A percentile compares a stretch with the other conserved stretches of the same genome.
These are phyloP conservation scores for Agriotes lineatus DNA, from an alignment of 2,888 invertebrate genomes.

Conservation along the genomic window DNA sequence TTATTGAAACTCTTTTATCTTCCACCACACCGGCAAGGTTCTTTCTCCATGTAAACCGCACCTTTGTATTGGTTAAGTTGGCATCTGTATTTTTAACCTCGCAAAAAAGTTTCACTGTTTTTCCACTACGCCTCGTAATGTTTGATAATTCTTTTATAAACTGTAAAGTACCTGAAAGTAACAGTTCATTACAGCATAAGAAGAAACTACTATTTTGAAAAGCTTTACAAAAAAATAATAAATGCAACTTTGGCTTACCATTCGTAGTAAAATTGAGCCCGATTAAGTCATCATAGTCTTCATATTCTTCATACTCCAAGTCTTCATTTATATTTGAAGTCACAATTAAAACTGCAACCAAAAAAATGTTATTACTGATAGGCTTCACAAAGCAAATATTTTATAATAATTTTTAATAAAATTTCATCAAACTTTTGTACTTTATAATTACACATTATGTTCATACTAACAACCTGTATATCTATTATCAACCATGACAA, in stretches of 20 bases:
- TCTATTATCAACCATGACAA: no score
- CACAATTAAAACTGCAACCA: conserved; percentile 61
- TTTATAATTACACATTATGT: no score
- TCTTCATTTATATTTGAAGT: conserved; percentile 42
- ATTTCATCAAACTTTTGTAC: no score
- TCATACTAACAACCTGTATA: no score
- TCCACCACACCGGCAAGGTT: conserved; percentile 68
- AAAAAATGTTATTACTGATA: no score
- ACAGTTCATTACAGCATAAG: no score
- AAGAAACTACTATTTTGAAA: no score
- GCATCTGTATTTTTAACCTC: conserved; percentile 68
- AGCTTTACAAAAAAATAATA: no score
- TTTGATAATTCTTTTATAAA: conserved; percentile 70
- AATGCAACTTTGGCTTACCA: conserved; percentile 53
- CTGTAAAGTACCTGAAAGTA: conserved; percentile 66
- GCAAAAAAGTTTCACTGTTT: conserved; percentile 73
- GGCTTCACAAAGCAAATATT: no score
- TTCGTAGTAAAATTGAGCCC: conserved; percentile 59
- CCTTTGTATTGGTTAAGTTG: conserved; percentile 68
- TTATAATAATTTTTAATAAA: no score
- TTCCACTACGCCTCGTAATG: conserved; percentile 71
- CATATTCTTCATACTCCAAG: conserved; percentile 57
- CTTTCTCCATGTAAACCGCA: conserved; percentile 74
- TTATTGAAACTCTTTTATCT: conserved; percentile 65
- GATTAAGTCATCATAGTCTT: conserved; percentile 56